Conservation (phyloP, 2,113 vertebrate species). For the Epinephelus cyanopodus region DNA sequence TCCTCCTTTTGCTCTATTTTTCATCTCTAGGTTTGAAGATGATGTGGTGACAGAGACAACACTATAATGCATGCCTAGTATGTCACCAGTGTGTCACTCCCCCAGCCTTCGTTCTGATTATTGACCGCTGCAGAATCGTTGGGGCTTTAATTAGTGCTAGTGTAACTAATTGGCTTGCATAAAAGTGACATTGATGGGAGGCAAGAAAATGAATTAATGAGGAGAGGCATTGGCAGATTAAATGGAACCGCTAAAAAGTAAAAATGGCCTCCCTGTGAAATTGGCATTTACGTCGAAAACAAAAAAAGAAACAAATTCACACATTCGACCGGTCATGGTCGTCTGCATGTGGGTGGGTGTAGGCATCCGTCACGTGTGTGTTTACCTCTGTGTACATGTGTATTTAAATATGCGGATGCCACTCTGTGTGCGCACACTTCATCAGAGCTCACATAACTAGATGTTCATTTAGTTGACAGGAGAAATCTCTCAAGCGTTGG, state of each 20-base stretch:
- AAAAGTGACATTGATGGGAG: conserved; percentile 76
- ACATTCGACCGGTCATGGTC: neutral
- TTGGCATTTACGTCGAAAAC: conserved; percentile 31
- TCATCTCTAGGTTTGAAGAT: neutral
- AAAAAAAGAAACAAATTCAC: conserved; percentile 23
- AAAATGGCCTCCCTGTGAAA: conserved; percentile 35
- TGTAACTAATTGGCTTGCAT: conserved; percentile 77
- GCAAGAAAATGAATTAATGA: conserved; percentile 72
- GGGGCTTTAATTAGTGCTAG: conserved; percentile 77
- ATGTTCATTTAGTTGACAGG: conserved; percentile 77
- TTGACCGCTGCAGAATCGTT: conserved; percentile 75
- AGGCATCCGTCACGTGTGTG: conserved; percentile 3
- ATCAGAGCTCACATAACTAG: conserved; percentile 68
- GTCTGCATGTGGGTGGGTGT: conserved; percentile 37
- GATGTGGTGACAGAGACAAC: conserved; percentile 21
- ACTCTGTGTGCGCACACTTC: conserved; percentile 48
- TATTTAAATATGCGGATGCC: neutral
- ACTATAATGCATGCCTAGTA: conserved; percentile 43
- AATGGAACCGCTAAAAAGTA: conserved; percentile 51
- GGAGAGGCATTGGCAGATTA: conserved; percentile 57
- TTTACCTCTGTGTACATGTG: neutral
- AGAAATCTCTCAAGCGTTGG: conserved; percentile 75
- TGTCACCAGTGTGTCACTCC: conserved; percentile 51
- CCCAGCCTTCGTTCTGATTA: conserved; percentile 66
- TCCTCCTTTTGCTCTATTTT: neutral